A percentile compares a stretch with the other conserved stretches of the same genome.
Evolutionary conservation across 2,113 vertebrate genomes (phyloP).

Genomic region (Delphinus delphis): DNA sequence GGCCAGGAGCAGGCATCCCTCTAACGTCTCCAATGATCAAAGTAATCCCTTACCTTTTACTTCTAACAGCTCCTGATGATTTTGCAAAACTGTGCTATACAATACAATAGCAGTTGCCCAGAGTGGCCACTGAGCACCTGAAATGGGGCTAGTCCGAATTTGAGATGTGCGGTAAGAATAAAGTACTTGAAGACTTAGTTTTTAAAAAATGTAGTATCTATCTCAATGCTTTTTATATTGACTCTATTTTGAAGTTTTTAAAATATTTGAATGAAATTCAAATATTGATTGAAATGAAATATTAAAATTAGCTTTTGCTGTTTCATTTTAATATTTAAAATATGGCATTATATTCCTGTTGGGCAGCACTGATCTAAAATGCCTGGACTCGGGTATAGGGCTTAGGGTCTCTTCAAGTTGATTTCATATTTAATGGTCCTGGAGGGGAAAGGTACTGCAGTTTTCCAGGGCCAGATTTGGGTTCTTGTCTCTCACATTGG

Average conservation of each 20-base stretch:
- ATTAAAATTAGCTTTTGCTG: not conserved
- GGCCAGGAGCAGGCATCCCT: not conserved
- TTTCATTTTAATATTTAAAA: not conserved
- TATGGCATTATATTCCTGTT: not conserved
- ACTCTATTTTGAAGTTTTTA: not conserved
- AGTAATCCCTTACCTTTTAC: not conserved
- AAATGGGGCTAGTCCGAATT: not conserved
- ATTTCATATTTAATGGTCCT: not conserved
- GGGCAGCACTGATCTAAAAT: not conserved
- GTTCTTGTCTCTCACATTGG: not conserved
- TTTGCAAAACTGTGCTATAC: not conserved
- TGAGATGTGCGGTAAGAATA: not conserved
- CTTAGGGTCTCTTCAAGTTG: not conserved
- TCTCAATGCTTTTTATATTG: not conserved
- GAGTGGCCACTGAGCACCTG: not conserved
- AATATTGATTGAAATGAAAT: not conserved
- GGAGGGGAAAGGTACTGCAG: not conserved
- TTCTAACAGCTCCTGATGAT: not conserved
- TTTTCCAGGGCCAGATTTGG: not conserved
- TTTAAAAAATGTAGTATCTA: not conserved
- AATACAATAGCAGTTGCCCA: not conserved
- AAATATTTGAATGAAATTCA: not conserved
- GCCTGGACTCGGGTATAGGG: not conserved
- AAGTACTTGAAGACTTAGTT: not conserved
- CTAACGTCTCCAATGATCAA: not conserved